Conservation (phyloP, 1,140 invertebrate species). For the Ericerus pela region DNA sequence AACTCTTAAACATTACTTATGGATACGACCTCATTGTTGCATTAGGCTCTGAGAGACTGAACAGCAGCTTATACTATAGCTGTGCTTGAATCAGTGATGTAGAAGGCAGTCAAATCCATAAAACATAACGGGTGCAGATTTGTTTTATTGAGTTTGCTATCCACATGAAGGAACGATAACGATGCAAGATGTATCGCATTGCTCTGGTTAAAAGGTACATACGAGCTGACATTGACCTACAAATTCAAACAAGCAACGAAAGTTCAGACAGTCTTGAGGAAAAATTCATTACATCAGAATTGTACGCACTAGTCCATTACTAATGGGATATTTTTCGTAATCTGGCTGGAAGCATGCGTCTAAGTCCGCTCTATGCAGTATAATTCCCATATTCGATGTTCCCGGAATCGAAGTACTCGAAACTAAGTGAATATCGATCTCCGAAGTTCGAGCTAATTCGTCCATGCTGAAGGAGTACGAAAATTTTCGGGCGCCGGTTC, state of each 20-base stretch:
- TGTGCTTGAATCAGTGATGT: no score
- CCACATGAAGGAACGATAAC: slow-evolving; percentile 11
- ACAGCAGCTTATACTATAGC: no score
- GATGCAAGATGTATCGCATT: slow-evolving; percentile 12
- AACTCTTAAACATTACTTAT: no score
- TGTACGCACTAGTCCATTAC: neutral
- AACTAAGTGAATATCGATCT: slow-evolving; percentile 13
- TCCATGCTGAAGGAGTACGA: neutral
- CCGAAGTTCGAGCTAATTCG: neutral
- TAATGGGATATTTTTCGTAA: slow-evolving; percentile 1
- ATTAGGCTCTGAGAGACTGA: no score
- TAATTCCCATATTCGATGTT: neutral
- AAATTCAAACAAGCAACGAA: neutral
- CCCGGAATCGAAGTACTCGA: neutral
- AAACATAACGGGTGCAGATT: slow-evolving; percentile 13
- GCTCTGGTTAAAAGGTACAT: neutral
- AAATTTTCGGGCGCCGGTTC: neutral
- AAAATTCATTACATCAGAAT: no score
- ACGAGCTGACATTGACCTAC: neutral
- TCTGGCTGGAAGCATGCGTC: neutral
- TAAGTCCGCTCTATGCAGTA: neutral
- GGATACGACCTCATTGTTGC: no score
- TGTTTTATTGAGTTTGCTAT: neutral
- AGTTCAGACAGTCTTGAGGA: no score
- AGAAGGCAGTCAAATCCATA: slow-evolving; percentile 18